Evolutionary conservation across 2,797 vertebrate genomes (phyloP), one percentile per base, ranked within the genome.

Genomic region (Enteromius viviparus): DNA sequence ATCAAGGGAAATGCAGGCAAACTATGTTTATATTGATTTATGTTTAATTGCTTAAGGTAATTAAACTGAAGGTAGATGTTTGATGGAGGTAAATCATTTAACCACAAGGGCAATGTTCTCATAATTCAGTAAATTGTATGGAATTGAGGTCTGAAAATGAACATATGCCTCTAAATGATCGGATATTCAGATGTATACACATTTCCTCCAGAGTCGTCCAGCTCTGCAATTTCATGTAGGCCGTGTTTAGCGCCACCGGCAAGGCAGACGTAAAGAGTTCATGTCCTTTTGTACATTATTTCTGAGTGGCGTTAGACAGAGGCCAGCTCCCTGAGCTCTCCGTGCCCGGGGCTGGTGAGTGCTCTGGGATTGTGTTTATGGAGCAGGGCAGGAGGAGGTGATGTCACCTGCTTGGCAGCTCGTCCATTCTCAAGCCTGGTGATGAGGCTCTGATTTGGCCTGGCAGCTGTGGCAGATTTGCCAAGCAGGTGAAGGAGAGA

Each of bases 241-340:
- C 37, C n/a, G 3, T 71, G 76, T 83, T 83, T 51, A 49, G 64
- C 8, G 42, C 81, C 75, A 78, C 81, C 9, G 51, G 65, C 15
- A 29, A 83, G 72, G n/a, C 34, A 40, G 23, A 62, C 72, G 37
- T n/a, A 15, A 72, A 76, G 66, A 83, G 75, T 83, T 83, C 82
- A 64, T 17, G 55, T 83, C 65, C 66, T 83, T 83, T 64, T 83
- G 65, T 83, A 83, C 75, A 71, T 83, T 83, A 78, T 83, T 83
- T 70, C 51, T 70, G 75, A 83, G 82, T 49, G 75, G 75, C 77
- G 75, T 23, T 45, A 78, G 82, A 83, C 82, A 83, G 75, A 83
- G 75, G 82, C 65, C 82, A 71, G 51, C 40, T 83, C 82, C 82
- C 75, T 19, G 26, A 70, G 66, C 66, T 71, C 75, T 60, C n/a